phyloP scores from a whole-genome alignment of 2,888 invertebrate genomes.

The Lordiphosa andalusiaca region DNA sequence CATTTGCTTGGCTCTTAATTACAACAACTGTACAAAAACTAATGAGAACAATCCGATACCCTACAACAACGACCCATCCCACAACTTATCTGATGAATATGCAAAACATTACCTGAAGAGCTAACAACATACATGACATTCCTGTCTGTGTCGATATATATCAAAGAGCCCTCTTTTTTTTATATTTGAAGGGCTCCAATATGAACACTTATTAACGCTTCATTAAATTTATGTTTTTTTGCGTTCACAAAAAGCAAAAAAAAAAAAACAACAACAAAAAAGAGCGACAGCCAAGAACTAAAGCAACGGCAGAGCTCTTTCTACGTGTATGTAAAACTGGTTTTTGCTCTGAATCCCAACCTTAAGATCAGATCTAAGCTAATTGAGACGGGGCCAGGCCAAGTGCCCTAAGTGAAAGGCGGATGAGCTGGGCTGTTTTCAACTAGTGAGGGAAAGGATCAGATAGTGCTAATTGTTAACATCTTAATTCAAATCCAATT shows the following conservation, averaged over 20 bases:
- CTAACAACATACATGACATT: slow-evolving; percentile 31
- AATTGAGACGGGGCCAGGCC: slow-evolving; percentile 54
- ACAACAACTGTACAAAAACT: slow-evolving; percentile 45
- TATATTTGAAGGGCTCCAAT: slow-evolving; percentile 30
- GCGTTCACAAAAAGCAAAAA: slow-evolving; percentile 30
- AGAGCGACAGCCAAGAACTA: slow-evolving; percentile 44
- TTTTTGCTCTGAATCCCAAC: slow-evolving; percentile 32
- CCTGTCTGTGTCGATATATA: slow-evolving; percentile 43
- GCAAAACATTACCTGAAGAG: slow-evolving; percentile 20
- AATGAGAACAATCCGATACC: slow-evolving; percentile 43
- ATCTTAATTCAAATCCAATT: slow-evolving; percentile 31
- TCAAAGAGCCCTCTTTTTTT: slow-evolving; percentile 47
- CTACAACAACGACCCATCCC: slow-evolving; percentile 30
- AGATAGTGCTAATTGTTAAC: slow-evolving; percentile 40
- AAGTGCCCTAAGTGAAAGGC: slow-evolving; percentile 57
- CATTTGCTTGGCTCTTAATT: slow-evolving; percentile 49
- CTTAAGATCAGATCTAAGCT: slow-evolving; percentile 60
- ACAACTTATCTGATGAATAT: slow-evolving; percentile 16
- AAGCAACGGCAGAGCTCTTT: slow-evolving; percentile 6
- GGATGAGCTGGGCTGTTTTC: slow-evolving; percentile 40
- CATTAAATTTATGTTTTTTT: slow-evolving; percentile 51
- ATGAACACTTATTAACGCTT: slow-evolving; percentile 67
- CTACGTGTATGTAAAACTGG: slow-evolving; percentile 52
- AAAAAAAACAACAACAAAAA: too few species aligned
- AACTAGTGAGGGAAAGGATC: slow-evolving; percentile 53